Conservation (phyloP, 2,888 invertebrate species). For the Caenorhabditis sp. region DNA sequence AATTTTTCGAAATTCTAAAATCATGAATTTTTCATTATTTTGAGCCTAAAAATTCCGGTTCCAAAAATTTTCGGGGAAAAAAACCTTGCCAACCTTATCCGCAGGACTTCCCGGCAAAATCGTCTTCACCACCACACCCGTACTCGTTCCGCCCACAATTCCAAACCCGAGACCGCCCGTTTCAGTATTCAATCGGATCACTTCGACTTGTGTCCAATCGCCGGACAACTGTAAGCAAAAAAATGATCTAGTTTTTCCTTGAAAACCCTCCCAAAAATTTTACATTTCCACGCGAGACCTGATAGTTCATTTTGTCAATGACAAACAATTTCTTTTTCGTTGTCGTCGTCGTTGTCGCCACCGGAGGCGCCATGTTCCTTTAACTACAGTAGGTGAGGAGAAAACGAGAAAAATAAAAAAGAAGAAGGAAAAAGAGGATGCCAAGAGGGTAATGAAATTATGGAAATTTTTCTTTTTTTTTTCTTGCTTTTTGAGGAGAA, state of each 20-base stretch:
- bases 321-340: slow-evolving; percentile 25
- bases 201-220: slow-evolving; percentile 99
- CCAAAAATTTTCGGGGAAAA: not conserved
- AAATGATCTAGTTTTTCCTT: slow-evolving; percentile 75
- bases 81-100: slow-evolving; percentile 79
- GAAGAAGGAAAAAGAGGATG: slow-evolving; percentile 5
- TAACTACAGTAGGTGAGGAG: not conserved
- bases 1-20: not conserved
- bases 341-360: slow-evolving; percentile 14
- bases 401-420: slow-evolving; percentile 1
- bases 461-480: slow-evolving; percentile 14
- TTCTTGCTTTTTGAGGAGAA: too few relatives aligned
- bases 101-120: slow-evolving; percentile 96
- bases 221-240: slow-evolving; percentile 82
- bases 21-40: not conserved
- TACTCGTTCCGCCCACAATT: slow-evolving; percentile 91
- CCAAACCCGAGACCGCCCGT: slow-evolving; percentile 85
- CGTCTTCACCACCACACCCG: slow-evolving; percentile 99
- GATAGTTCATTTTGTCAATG: slow-evolving; percentile 41
- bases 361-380: not conserved
- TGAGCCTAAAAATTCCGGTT: not conserved
- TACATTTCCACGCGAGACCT: slow-evolving; percentile 42
- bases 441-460: slow-evolving; percentile 4
- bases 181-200: slow-evolving; percentile 94
- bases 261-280: slow-evolving; percentile 92